These are phyloP conservation scores for Kuschelorhynchus macadamiae DNA, from an alignment of 2,888 invertebrate species.

Conservation along the genomic window DNA sequence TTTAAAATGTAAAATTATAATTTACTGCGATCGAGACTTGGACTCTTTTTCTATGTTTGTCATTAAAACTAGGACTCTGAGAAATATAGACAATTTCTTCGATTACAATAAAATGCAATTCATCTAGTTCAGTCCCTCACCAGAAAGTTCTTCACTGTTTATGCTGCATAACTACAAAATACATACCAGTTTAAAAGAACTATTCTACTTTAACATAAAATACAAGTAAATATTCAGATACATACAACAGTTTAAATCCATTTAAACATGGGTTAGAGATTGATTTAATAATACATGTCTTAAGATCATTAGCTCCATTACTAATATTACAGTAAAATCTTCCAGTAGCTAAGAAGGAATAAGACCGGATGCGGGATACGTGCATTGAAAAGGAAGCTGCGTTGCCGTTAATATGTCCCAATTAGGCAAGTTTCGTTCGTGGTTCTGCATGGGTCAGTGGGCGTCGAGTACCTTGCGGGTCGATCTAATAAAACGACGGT, in stretches of 20 bases:
- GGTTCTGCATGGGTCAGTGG: slow-evolving; percentile 45
- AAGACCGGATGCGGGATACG: slow-evolving; percentile 66
- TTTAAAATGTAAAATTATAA: no score
- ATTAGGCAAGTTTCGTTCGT: slow-evolving; percentile 40
- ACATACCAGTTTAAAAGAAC: no score
- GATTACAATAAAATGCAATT: no score
- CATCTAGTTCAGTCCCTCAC: no score
- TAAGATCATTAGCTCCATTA: slow-evolving; percentile 28
- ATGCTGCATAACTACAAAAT: no score
- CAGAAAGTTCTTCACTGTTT: no score
- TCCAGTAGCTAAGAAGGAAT: slow-evolving; percentile 43
- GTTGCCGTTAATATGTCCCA: slow-evolving; percentile 55
- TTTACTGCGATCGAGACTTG: no score
- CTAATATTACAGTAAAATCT: slow-evolving; percentile 35
- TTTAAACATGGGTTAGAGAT: slow-evolving; percentile 4
- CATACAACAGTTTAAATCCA: not conserved
- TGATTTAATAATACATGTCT: slow-evolving; percentile 25
- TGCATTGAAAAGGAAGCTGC: slow-evolving; percentile 65
- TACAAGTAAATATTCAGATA: no score
- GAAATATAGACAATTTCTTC: no score
- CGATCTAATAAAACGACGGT: slow-evolving; percentile 20
- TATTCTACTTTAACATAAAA: no score
- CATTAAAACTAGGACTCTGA: no score
- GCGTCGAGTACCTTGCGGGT: slow-evolving; percentile 31
- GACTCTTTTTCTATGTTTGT: no score